Base-by-base conservation (phyloP, 2,888 invertebrate genomes). In the Norana najaformis region DNA sequence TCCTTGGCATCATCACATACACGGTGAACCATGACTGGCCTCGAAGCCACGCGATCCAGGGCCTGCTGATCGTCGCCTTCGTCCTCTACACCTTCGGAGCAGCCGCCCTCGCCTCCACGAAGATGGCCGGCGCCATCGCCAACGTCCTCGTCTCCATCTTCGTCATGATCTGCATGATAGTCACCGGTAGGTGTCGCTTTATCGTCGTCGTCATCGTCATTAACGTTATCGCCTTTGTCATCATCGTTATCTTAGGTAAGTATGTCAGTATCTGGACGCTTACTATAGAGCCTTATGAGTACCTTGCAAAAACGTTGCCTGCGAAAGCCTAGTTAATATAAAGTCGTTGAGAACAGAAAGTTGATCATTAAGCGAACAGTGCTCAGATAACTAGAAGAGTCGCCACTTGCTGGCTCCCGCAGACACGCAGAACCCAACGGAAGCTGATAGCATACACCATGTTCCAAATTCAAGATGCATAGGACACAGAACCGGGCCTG, bases 11-110 rank as follows among this genome's bases (percentile, higher is more conserved):
- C 39, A 47, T 88, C 16, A 88, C 41, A 34, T 88, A 88, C 41
- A 30, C 41, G n/a, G 37, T 39, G 47, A 23, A 34, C 34, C 18
- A 34, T 0, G n/a, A 16, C 18, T 39, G 39, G 39, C 13, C 13
- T 11, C 69, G 69, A 0, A 88, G 39, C n/a, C 39, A 41, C 36
- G 1, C 85, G 5, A 18, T 85, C 85, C 85, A 85, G 41, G 88
- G 39, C 20, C 88, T 88, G 5, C 88, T 88, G n/a, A 88, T 88
- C 41, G 47, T 88, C n/a, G 88, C 88, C 88, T 88, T 88, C 41
- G n/a, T 37, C 88, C 88, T 88, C 88, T 88, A 88, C 35, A 36
- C 35, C 30, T 11, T 88, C 41, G 39, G 36, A 4, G 41, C 38
- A 5, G 47, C 30, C n/a, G 13, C 38, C n/a, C 23, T 88, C 30